Percentiles rank a stretch among this genome's conserved stretches.
These are phyloP conservation scores for Chrysodeixis includens DNA, from an alignment of 2,888 invertebrate species.

Conservation along the genomic window DNA sequence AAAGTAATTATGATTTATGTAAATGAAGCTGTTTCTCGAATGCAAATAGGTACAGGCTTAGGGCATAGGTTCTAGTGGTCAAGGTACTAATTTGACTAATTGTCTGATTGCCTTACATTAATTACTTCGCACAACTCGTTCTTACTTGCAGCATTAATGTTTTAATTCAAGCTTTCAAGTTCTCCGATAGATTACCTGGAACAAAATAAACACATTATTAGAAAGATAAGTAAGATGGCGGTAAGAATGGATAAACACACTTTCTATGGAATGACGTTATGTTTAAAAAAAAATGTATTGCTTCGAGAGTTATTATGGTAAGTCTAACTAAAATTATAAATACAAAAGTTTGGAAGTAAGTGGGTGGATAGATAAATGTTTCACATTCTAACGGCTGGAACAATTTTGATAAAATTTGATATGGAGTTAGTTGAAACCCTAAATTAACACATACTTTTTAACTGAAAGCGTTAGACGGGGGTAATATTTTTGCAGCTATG, in stretches of 20 bases:
- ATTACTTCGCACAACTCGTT: slow-evolving; percentile 45
- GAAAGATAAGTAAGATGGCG: neutral
- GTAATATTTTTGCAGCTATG: too few relatives aligned
- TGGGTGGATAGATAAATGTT: too few relatives aligned
- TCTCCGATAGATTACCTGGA: slow-evolving; percentile 48
- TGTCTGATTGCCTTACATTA: slow-evolving; percentile 49
- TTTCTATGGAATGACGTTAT: neutral
- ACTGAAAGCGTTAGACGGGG: too few relatives aligned
- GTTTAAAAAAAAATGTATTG: neutral
- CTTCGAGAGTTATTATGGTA: neutral
- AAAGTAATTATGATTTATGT: neutral
- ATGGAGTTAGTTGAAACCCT: too few relatives aligned
- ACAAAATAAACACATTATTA: slow-evolving; percentile 34
- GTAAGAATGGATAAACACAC: neutral
- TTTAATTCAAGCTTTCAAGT: slow-evolving; percentile 24
- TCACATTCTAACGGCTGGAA: too few relatives aligned
- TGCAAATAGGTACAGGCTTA: slow-evolving; percentile 32
- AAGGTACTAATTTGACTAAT: slow-evolving; percentile 48
- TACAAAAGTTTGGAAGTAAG: too few relatives aligned
- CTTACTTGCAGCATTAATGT: slow-evolving; percentile 34
- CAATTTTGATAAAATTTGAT: too few relatives aligned
- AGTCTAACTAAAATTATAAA: too few relatives aligned
- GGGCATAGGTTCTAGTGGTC: slow-evolving; percentile 36
- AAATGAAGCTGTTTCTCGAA: neutral
- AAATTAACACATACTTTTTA: too few relatives aligned